Percentiles rank a stretch among this genome's conserved stretches.
Conservation (phyloP, 1,140 invertebrate genomes). For the Drosophila tristis region DNA sequence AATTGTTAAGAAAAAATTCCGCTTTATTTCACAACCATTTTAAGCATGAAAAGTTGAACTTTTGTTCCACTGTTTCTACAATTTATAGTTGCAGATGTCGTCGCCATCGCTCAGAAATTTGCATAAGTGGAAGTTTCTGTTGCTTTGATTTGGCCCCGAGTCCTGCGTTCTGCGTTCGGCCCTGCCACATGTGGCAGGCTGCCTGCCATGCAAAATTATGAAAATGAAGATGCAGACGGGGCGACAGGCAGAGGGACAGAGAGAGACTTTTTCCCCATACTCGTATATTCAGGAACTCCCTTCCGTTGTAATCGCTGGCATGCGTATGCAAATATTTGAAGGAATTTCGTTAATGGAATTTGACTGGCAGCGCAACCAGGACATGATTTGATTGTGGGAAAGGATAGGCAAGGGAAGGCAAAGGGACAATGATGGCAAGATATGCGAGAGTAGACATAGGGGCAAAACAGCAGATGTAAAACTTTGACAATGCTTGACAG, state of each 20-base stretch:
- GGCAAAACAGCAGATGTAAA: conserved; percentile 41
- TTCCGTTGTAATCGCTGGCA: conserved; percentile 30
- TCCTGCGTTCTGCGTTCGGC: not conserved
- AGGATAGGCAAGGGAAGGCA: not conserved
- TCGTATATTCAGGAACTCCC: not conserved
- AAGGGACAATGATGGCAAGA: too few relatives aligned
- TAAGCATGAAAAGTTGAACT: not conserved
- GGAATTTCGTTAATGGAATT: conserved; percentile 57
- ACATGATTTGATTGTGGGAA: conserved; percentile 53
- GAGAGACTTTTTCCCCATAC: not conserved
- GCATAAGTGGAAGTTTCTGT: conserved; percentile 57
- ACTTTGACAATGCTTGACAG: conserved; percentile 56
- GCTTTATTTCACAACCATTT: not conserved
- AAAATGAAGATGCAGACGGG: conserved; percentile 61
- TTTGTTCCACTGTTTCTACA: conserved; percentile 14
- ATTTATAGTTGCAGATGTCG: conserved; percentile 35
- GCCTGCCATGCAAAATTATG: conserved; percentile 58
- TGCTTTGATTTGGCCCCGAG: conserved; percentile 43
- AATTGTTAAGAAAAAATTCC: not conserved
- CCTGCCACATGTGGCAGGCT: conserved; percentile 55
- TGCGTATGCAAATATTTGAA: conserved; percentile 61
- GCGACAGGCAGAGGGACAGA: conserved; percentile 3
- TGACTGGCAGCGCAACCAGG: conserved; percentile 37
- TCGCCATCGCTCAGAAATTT: conserved; percentile 44
- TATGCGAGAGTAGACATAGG: not conserved